Percentiles rank a stretch among this genome's conserved stretches.
Conservation (phyloP, 2,888 invertebrate species). For the Orthosia gothica region DNA sequence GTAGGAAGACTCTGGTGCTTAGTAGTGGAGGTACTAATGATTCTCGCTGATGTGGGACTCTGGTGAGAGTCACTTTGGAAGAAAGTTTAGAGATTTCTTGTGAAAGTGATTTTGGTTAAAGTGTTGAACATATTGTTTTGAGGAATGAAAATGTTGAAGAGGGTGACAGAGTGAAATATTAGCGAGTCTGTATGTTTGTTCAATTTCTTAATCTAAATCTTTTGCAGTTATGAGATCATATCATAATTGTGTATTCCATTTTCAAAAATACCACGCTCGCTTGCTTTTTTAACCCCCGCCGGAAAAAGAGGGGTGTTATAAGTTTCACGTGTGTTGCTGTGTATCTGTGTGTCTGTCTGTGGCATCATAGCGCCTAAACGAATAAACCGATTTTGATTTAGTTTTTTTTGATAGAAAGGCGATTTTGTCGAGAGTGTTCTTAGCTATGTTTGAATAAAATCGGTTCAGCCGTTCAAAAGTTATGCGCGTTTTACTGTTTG, state of each 20-base stretch:
- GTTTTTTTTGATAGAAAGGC: too few relatives aligned
- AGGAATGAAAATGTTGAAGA: background rate
- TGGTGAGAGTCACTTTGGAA: background rate
- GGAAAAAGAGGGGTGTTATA: too few relatives aligned
- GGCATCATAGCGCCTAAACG: too few relatives aligned
- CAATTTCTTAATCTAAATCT: background rate
- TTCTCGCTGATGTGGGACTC: slow-evolving; percentile 10
- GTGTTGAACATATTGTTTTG: background rate
- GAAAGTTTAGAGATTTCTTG: background rate
- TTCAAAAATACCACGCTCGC: background rate
- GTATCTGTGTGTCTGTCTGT: too few relatives aligned
- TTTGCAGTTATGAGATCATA: background rate
- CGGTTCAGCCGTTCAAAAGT: too few relatives aligned
- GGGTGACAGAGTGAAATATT: background rate
- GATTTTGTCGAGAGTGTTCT: too few relatives aligned
- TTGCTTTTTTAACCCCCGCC: background rate
- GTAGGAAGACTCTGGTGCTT: slow-evolving; percentile 51
- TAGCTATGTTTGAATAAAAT: too few relatives aligned
- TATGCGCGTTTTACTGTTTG: too few relatives aligned
- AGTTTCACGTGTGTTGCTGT: too few relatives aligned
- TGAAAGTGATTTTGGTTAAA: background rate
- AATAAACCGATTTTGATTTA: too few relatives aligned
- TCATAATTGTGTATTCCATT: background rate
- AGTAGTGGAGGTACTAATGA: slow-evolving; percentile 24
- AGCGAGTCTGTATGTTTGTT: background rate